A percentile compares a stretch with the other conserved stretches of the same genome.
phyloP scores from a whole-genome alignment of 2,888 invertebrate genomes.

The Philopedon plagiatum region DNA sequence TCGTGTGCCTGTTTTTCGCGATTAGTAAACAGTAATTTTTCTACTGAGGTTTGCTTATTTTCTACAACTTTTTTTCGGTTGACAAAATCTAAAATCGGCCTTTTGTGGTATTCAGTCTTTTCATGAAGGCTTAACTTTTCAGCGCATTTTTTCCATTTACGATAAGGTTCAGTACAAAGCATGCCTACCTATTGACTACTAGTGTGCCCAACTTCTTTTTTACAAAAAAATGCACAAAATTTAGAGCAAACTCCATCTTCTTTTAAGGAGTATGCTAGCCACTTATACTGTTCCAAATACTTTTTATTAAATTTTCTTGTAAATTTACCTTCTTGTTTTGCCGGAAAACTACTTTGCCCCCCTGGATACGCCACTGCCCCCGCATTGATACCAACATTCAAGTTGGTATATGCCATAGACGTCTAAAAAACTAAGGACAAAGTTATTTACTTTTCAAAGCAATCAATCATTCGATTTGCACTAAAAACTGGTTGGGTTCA shows the following conservation, averaged over 20 bases:
- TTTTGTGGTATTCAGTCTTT: neutral
- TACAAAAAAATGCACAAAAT: conserved; percentile 8
- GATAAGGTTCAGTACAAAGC: neutral
- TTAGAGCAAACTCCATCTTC: conserved; percentile 27
- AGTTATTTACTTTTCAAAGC: too few species aligned
- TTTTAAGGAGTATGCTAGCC: conserved; percentile 6
- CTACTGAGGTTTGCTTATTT: neutral
- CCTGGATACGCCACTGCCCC: too few species aligned
- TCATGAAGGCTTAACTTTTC: neutral
- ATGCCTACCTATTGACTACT: neutral
- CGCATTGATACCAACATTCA: too few species aligned
- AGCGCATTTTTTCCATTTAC: neutral
- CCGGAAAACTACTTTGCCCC: too few species aligned
- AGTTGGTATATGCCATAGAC: too few species aligned
- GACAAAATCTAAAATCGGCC: neutral
- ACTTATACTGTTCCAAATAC: neutral
- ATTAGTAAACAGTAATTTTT: neutral
- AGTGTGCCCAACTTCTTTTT: neutral
- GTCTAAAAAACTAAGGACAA: too few species aligned
- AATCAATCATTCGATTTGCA: too few species aligned
- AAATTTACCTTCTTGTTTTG: too few species aligned
- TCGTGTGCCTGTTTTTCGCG: neutral
- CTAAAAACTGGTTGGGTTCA: too few species aligned
- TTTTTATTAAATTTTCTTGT: too few species aligned
- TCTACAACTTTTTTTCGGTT: neutral